These are phyloP conservation scores for Arothron firmamentum DNA, from an alignment of 2,113 vertebrate genomes.

Conservation along the genomic window DNA sequence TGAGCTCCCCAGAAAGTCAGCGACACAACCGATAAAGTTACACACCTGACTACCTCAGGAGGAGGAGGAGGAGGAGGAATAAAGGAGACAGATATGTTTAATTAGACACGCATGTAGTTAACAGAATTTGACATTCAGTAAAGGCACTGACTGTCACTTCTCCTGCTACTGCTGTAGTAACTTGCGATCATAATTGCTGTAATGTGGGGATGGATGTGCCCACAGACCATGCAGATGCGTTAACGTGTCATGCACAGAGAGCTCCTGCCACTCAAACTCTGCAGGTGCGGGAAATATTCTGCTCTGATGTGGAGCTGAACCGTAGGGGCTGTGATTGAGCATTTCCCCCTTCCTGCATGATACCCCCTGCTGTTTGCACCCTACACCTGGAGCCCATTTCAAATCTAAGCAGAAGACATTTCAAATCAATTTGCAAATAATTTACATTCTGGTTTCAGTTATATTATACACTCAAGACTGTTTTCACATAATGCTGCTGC, in stretches of 20 bases:
- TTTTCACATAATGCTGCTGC: too few species aligned
- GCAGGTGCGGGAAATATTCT: constrained; percentile 50
- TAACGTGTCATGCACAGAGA: constrained; percentile 56
- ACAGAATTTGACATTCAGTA: neutral
- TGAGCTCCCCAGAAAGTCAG: constrained; percentile 7
- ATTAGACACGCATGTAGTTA: neutral
- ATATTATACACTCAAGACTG: neutral
- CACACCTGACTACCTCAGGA: neutral
- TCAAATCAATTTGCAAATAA: too few species aligned
- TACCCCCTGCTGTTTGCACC: constrained; percentile 30
- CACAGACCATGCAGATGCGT: constrained; percentile 22
- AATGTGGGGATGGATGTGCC: constrained; percentile 30
- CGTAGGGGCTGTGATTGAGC: constrained; percentile 23
- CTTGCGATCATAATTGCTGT: constrained; percentile 10
- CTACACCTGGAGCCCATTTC: constrained; percentile 19
- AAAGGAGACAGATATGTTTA: neutral
- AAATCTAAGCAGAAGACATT: neutral
- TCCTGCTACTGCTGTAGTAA: constrained; percentile 8
- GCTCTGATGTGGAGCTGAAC: constrained; percentile 39
- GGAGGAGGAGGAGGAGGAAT: constrained; percentile 22
- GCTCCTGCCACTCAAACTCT: constrained; percentile 51
- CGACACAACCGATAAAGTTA: constrained; percentile 4
- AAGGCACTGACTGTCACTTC: constrained; percentile 39
- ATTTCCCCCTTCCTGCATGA: constrained; percentile 20
- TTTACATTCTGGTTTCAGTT: neutral